phyloP scores from a whole-genome alignment of 2,797 vertebrate species.

The Acanthurus leucopareius region DNA sequence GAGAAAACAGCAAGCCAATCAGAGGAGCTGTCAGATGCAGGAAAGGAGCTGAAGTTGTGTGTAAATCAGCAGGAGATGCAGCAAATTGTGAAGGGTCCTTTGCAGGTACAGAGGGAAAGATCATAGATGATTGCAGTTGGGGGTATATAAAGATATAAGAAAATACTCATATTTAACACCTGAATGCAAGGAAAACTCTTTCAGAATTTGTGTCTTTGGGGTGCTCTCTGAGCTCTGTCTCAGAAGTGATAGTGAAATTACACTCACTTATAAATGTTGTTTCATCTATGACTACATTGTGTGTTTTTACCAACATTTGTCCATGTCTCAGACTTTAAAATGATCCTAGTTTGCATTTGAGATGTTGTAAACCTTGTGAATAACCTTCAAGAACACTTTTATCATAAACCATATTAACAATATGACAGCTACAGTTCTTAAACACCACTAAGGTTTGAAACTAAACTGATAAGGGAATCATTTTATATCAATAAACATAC shows the following conservation, averaged over 20 bases:
- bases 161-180: neutral
- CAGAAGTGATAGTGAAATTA: neutral
- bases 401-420: neutral
- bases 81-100: conserved; percentile 22
- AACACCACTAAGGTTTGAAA: neutral
- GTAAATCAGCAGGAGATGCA: conserved; percentile 32
- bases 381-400: neutral
- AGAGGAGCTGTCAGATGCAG: conserved; percentile 1
- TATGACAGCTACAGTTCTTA: neutral
- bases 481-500: no score
- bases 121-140: fast-evolving
- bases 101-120: conserved; percentile 32
- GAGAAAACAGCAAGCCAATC: conserved; percentile 29
- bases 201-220: conserved; percentile 6
- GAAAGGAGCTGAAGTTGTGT: conserved; percentile 36
- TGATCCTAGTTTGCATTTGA: neutral
- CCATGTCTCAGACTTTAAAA: neutral
- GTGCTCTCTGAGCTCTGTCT: conserved; percentile 22
- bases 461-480: neutral
- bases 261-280: neutral
- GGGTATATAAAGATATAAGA: no score
- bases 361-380: neutral
- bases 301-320: neutral
- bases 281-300: neutral
- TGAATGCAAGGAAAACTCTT: neutral